Evolutionary conservation across 2,888 invertebrate genomes (phyloP), one percentile per base, ranked within the genome.

Genomic region (Sinelater perroti): DNA sequence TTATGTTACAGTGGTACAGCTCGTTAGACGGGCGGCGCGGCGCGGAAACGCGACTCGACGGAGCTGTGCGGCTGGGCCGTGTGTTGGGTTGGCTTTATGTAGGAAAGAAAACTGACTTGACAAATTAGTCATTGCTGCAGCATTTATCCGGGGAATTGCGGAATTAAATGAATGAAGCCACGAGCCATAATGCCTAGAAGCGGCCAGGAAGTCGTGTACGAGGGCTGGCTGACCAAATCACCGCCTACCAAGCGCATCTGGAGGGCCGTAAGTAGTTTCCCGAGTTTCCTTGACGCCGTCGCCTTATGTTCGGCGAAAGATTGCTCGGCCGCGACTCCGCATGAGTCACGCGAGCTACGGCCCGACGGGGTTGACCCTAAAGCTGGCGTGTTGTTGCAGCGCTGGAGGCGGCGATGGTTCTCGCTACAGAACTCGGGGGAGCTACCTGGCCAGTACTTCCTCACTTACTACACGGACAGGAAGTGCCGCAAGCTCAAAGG

Each of bases 331-430:
- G n/a, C n/a, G n/a, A n/a, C n/a, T n/a, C n/a, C n/a, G n/a, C n/a
- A n/a, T n/a, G n/a, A n/a, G n/a, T n/a, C n/a, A n/a, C n/a, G n/a
- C n/a, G n/a, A n/a, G n/a, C n/a, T n/a, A n/a, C n/a, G n/a, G n/a
- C n/a, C n/a, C n/a, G n/a, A n/a, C n/a, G n/a, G n/a, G n/a, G n/a
- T n/a, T n/a, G n/a, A n/a, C n/a, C n/a, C n/a, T n/a, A n/a, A 11
- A 6, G 11, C 16, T n/a, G n/a, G n/a, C n/a, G n/a, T n/a, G n/a
- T n/a, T 38, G n/a, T 40, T 56, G 21, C 79, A 97, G 97, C 90
- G 94, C 84, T 97, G 97, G 97, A 88, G 95, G 77, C 87, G 90
- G 76, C 86, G 97, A 71, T 97, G 94, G 93, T 97, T 97, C 80
- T 90, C 93, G 66, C 83, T 97, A 70, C 89, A 92, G 66, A 92